phyloP scores from a whole-genome alignment of 1,140 invertebrate species.

The Caenorhabditis latens region DNA sequence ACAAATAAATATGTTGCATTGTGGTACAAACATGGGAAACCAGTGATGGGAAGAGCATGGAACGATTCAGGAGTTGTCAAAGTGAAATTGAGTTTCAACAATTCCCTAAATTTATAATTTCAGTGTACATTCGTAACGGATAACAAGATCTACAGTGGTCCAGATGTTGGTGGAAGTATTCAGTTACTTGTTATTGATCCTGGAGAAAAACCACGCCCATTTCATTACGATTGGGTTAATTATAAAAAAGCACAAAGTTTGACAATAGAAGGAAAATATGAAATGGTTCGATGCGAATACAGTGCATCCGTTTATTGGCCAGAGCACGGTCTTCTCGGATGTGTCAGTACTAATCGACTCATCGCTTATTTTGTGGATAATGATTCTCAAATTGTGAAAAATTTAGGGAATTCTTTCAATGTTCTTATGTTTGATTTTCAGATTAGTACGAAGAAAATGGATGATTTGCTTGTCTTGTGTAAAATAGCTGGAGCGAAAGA shows the following conservation, averaged over 20 bases:
- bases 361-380: slow-evolving; percentile 65
- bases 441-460: neutral
- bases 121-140: slow-evolving; percentile 32
- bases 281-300: slow-evolving; percentile 59
- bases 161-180: slow-evolving; percentile 46
- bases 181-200: slow-evolving; percentile 63
- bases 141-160: slow-evolving; percentile 50
- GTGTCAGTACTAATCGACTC: slow-evolving; percentile 63
- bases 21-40: slow-evolving; percentile 70
- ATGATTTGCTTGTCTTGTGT: neutral
- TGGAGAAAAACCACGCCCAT: slow-evolving; percentile 61
- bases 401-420: neutral
- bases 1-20: slow-evolving; percentile 65
- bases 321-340: slow-evolving; percentile 17
- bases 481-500: slow-evolving; percentile 9
- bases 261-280: slow-evolving; percentile 52
- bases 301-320: slow-evolving; percentile 60
- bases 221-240: slow-evolving; percentile 65
- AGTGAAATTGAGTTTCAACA: neutral
- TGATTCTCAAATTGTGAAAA: neutral
- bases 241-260: slow-evolving; percentile 18
- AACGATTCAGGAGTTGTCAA: slow-evolving; percentile 56
- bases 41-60: slow-evolving; percentile 56
- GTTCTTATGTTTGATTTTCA: neutral
- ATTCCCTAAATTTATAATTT: neutral